Evolutionary conservation across 2,797 vertebrate species (phyloP).

Genomic region (Crenuchus spilurus): DNA sequence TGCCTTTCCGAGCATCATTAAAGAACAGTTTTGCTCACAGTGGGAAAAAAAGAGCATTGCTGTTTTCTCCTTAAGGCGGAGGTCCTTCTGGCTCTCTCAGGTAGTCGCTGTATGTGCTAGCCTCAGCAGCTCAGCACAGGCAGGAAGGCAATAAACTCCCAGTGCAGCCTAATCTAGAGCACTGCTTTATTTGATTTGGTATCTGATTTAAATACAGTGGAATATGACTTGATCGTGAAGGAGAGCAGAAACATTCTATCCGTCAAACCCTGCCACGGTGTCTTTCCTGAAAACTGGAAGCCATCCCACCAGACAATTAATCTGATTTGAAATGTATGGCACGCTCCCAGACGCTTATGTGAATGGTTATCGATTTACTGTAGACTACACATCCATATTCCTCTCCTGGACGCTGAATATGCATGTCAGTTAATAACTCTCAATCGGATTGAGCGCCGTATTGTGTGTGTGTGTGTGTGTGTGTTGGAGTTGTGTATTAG

Average conservation of each 20-base stretch:
- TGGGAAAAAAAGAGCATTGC: not conserved
- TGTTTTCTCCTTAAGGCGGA: not conserved
- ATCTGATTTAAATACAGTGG: slow-evolving; percentile 53
- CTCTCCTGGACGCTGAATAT: slow-evolving; percentile 45
- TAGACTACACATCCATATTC: slow-evolving; percentile 48
- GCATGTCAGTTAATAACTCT: slow-evolving; percentile 45
- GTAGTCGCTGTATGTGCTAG: slow-evolving; percentile 23
- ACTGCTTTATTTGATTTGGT: slow-evolving; percentile 43
- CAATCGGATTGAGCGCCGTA: slow-evolving; percentile 17
- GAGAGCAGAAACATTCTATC: slow-evolving; percentile 46
- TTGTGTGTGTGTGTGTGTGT: slow-evolving; percentile 14
- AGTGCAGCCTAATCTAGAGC: slow-evolving; percentile 2
- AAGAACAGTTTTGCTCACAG: not conserved
- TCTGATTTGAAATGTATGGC: slow-evolving; percentile 53
- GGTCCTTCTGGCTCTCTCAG: slow-evolving; percentile 18
- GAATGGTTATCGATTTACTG: slow-evolving; percentile 55
- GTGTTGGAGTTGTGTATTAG: not conserved
- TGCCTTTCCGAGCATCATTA: not conserved
- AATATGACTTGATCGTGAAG: slow-evolving; percentile 45
- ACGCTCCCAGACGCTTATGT: slow-evolving; percentile 40
- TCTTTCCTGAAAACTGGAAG: slow-evolving; percentile 45
- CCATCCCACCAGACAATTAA: slow-evolving; percentile 55
- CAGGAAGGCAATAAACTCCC: slow-evolving; percentile 48
- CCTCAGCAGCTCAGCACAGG: slow-evolving; percentile 31
- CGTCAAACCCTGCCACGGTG: slow-evolving; percentile 37